Evolutionary conservation across 1,140 invertebrate species (phyloP), one percentile per base, ranked within the genome.

Genomic region (Drosophila lowei): DNA sequence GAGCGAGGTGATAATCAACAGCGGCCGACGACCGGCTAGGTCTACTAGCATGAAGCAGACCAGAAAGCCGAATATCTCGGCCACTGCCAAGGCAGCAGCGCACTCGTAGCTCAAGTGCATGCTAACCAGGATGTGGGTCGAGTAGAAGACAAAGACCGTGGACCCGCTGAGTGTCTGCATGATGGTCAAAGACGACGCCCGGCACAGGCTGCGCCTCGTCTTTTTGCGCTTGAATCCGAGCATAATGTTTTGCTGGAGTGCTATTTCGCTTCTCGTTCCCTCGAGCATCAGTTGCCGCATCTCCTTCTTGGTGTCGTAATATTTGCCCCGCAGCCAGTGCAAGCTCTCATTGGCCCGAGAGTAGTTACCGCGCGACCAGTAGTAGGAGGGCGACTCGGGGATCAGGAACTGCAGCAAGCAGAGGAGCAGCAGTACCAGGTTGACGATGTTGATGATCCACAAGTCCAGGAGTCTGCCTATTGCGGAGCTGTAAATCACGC

Each of bases 381-480:
- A 60, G 21, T 59, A 92, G 90, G 64, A 91, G 92, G 94, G 95
- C 1, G 94, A 93, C 91, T 96, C 95, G 0, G 95, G 95, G 90
- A 95, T 93, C 34, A 94, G 93, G 1, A 93, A 66, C 88, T 95
- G 94, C 3, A 92, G 62, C 0, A 91, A 53, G 2, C 92, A 91
- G 44, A 94, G 93, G 1, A 95, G 30, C 0, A 94, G 18, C 2
- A 95, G 93, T 0, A 93, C 68, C 3, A 93, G 34, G 0, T 92
- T 93, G n/a, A 94, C 73, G 0, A 93, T 53, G 1, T 94, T 94
- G 89, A 78, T 93, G 93, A 50, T 80, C 81, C 2, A 92, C 79
- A 59, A 2, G 55, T 81, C 15, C 91, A 70, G 15, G 74, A 78
- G 74, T 91, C 91, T 68, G 8, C 81, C 79, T 59, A 95, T 60